Conservation (phyloP, 2,797 vertebrate genomes). For the Galagoides demidoff region DNA sequence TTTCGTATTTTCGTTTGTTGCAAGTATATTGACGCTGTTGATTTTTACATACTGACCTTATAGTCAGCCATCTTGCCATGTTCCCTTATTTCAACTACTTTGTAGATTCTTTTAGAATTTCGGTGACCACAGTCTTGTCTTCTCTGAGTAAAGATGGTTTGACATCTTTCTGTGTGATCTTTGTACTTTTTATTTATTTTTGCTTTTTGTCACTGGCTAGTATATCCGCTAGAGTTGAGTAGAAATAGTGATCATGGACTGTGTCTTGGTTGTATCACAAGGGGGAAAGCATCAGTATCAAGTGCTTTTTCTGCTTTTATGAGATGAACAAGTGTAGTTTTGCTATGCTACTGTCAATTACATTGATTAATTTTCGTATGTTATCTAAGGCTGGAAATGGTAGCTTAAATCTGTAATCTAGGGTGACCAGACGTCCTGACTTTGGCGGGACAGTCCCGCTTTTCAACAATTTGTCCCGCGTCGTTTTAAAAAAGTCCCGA, state of each 20-base stretch:
- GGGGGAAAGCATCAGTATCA: not conserved
- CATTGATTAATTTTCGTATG: not conserved
- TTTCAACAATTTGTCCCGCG: too few relatives aligned
- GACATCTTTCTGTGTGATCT: not conserved
- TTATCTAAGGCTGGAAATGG: not conserved
- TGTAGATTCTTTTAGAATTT: not conserved
- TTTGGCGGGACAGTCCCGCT: too few relatives aligned
- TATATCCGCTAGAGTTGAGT: not conserved
- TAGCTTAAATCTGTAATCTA: not conserved
- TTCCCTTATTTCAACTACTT: not conserved
- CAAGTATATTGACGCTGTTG: not conserved
- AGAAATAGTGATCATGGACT: not conserved
- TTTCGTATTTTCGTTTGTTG: not conserved
- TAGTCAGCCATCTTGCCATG: not conserved
- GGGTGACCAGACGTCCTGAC: too few relatives aligned
- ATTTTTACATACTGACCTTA: not conserved
- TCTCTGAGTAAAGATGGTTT: constrained; percentile 3
- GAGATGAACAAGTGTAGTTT: not conserved
- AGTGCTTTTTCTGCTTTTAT: not conserved
- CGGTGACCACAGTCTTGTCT: not conserved
- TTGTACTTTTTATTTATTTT: not conserved
- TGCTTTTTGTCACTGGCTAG: not conserved
- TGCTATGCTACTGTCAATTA: not conserved
- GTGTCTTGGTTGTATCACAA: constrained; percentile 1
- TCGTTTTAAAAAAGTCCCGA: too few relatives aligned